A percentile compares a stretch with the other conserved stretches of the same genome.
Conservation (phyloP, 2,113 vertebrate genomes). For the Ellobius talpinus region DNA sequence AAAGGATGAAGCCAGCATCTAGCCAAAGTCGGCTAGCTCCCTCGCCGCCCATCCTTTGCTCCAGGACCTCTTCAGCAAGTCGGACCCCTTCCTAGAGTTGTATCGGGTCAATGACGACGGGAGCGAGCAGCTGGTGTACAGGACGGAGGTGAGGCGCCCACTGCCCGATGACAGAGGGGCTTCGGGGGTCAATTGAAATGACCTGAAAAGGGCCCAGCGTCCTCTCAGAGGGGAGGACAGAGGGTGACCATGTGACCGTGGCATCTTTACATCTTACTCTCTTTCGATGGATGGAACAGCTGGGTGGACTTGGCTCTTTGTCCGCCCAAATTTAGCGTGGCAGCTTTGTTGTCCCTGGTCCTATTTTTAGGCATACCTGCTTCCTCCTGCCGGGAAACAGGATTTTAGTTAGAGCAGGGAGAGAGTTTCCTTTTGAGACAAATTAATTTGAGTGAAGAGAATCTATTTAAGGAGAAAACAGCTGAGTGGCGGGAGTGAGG, state of each 20-base stretch:
- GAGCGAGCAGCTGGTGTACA: conserved; percentile 94
- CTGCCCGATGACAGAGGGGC: neutral
- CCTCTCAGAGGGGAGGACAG: neutral
- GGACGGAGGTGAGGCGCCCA: conserved; percentile 91
- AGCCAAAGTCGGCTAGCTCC: rapidly evolving
- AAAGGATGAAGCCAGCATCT: rapidly evolving
- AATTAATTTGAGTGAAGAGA: neutral
- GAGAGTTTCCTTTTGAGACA: neutral
- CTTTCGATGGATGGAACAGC: neutral
- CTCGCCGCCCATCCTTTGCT: neutral
- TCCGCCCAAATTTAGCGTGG: neutral
- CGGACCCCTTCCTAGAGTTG: conserved; percentile 96
- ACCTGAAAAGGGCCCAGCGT: neutral
- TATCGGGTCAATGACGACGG: conserved; percentile 92
- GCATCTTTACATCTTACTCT: neutral
- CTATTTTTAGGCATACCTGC: conserved; percentile 44
- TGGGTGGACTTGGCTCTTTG: neutral
- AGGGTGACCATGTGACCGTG: neutral
- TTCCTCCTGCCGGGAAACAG: neutral
- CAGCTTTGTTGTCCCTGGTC: neutral
- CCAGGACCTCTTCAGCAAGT: conserved; percentile 98
- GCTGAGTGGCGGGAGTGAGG: neutral
- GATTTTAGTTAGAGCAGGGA: neutral
- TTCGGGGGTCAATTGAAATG: neutral
- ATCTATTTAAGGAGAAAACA: neutral